Conservation (phyloP, 1,140 invertebrate species). For the Micrasema minimum region DNA sequence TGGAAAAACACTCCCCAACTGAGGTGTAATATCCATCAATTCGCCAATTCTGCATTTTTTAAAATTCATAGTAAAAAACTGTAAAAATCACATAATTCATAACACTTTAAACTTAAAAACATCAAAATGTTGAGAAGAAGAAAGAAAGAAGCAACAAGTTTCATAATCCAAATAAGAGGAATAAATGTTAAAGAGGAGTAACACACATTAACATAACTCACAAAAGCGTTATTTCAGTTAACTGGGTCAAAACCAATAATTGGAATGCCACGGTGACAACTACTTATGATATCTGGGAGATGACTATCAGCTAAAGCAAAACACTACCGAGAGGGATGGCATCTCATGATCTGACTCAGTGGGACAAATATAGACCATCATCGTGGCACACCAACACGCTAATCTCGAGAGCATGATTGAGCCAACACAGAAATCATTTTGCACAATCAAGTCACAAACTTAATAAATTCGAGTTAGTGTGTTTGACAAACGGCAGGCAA, state of each 20-base stretch:
- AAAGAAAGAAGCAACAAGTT: conserved; percentile 1
- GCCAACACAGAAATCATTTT: conserved; percentile 36
- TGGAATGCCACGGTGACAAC: conserved; percentile 41
- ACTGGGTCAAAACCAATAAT: conserved; percentile 42
- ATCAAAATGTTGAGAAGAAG: not conserved
- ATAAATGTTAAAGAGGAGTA: no score
- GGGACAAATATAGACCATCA: conserved; percentile 31
- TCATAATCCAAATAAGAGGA: not conserved
- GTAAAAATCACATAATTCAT: no score
- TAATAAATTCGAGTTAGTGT: conserved; percentile 28
- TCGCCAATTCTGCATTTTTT: no score
- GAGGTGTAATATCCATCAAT: no score
- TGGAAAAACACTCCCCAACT: no score
- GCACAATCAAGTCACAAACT: conserved; percentile 18
- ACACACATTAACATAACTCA: conserved; percentile 18
- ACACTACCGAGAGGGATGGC: conserved; percentile 10
- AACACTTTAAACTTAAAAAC: no score
- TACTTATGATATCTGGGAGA: conserved; percentile 24
- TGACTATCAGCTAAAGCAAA: conserved; percentile 20
- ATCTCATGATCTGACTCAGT: conserved; percentile 32
- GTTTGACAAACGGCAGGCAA: conserved; percentile 16
- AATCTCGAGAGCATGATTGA: conserved; percentile 10
- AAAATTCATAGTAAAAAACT: no score
- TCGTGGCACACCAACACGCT: conserved; percentile 19
- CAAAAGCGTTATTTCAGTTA: conserved; percentile 40